A percentile compares a stretch with the other conserved stretches of the same genome.
Conservation (phyloP, 1,140 invertebrate genomes). For the Aphelinus atriplicis region DNA sequence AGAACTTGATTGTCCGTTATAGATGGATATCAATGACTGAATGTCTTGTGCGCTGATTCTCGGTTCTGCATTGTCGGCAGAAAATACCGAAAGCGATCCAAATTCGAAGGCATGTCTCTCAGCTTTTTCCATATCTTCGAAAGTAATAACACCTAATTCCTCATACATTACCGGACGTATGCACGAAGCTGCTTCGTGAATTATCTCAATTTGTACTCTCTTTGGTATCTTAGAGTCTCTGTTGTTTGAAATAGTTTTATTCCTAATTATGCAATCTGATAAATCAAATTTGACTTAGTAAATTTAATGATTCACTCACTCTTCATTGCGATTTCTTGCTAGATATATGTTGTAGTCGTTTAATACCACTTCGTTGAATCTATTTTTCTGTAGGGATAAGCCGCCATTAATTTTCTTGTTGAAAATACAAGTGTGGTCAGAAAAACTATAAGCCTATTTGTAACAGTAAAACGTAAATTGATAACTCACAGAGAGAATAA, state of each 20-base stretch:
- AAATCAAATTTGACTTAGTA: neutral
- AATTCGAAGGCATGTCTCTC: slow-evolving; percentile 2
- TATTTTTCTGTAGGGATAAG: neutral
- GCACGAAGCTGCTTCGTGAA: slow-evolving; percentile 11
- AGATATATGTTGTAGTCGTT: slow-evolving; percentile 1
- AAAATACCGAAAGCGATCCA: neutral
- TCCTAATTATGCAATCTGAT: neutral
- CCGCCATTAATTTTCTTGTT: no score
- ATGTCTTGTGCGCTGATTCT: neutral
- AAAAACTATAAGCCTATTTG: no score
- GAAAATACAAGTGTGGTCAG: no score
- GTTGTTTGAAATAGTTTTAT: no score
- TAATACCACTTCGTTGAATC: neutral
- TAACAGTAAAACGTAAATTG: no score
- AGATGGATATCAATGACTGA: neutral
- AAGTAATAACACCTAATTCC: neutral
- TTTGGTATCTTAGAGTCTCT: neutral
- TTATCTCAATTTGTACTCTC: neutral
- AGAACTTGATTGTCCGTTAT: neutral
- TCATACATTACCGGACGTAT: neutral
- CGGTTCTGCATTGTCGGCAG: neutral
- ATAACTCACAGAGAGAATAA: no score
- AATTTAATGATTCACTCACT: slow-evolving; percentile 9
- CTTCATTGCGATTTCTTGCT: slow-evolving; percentile 9
- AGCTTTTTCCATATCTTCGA: neutral